phyloP scores from a whole-genome alignment of 2,797 vertebrate species.

The Notolabrus celidotus region DNA sequence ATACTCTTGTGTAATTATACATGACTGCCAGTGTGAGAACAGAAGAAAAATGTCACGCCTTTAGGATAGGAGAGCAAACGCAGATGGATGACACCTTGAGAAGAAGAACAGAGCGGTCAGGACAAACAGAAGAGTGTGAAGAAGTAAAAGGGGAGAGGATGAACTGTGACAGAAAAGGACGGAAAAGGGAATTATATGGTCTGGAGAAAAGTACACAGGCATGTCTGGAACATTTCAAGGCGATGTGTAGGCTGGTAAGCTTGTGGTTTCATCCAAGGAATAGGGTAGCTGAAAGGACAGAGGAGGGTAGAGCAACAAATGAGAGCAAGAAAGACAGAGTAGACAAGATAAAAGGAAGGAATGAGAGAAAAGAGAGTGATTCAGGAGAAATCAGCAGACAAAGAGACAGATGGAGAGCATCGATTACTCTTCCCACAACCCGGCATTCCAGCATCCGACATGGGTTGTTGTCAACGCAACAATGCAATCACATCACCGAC shows the following conservation, averaged over 20 bases:
- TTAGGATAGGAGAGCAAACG: slow-evolving; percentile 5
- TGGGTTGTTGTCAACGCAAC: slow-evolving; percentile 68
- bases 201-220: slow-evolving; percentile 4
- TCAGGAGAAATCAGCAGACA: slow-evolving; percentile 45
- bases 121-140: not conserved
- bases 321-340: not conserved
- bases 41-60: not conserved
- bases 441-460: slow-evolving; percentile 52
- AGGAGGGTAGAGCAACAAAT: slow-evolving; percentile 6
- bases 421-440: slow-evolving; percentile 63
- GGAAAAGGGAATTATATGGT: slow-evolving; percentile 6
- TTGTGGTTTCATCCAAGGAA: not conserved
- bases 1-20: slow-evolving; percentile 12
- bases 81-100: not conserved
- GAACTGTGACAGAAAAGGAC: not conserved
- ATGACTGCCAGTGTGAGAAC: slow-evolving; percentile 4
- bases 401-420: slow-evolving; percentile 63
- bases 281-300: not conserved
- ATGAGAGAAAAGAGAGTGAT: slow-evolving; percentile 28
- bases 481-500: slow-evolving; percentile 63
- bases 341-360: slow-evolving; percentile 25
- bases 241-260: slow-evolving; percentile 7
- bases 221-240: slow-evolving; percentile 22
- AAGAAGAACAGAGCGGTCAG: slow-evolving; percentile 4
- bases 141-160: not conserved